Conservation (phyloP, 2,888 invertebrate genomes). For the Eupithecia centaureata region DNA sequence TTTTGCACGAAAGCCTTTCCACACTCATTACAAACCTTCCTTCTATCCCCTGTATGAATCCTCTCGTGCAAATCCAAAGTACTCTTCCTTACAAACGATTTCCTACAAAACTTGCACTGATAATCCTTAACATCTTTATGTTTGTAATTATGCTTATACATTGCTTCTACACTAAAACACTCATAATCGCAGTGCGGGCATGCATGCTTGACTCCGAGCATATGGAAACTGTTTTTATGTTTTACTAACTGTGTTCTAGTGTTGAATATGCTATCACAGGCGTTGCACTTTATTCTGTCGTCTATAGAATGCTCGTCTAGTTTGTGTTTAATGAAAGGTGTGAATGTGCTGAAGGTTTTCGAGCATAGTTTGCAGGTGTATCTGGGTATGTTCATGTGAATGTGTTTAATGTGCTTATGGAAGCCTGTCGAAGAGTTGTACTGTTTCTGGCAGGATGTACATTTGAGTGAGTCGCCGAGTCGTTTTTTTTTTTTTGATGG, state of each 20-base stretch:
- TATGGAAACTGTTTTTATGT: conserved; percentile 30
- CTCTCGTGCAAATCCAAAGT: conserved; percentile 66
- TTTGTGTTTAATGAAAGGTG: conserved; percentile 30
- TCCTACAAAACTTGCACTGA: conserved; percentile 73
- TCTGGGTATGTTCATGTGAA: conserved; percentile 8
- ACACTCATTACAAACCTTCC: conserved; percentile 68
- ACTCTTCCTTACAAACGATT: conserved; percentile 69
- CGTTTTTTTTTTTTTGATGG: conserved; percentile 12
- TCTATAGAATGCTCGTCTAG: conserved; percentile 48
- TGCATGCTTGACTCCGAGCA: conserved; percentile 37
- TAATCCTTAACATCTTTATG: conserved; percentile 72
- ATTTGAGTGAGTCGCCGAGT: background rate
- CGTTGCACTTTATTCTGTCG: conserved; percentile 45
- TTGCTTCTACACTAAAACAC: conserved; percentile 18
- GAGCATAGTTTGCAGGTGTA: conserved; percentile 11
- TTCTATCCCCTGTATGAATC: conserved; percentile 72
- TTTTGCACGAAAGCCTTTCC: conserved; percentile 77
- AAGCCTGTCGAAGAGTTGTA: conserved; percentile 13
- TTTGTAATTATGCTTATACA: conserved; percentile 41
- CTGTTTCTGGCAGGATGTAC: conserved; percentile 10
- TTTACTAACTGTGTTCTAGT: conserved; percentile 12
- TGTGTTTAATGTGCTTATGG: conserved; percentile 9
- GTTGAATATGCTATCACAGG: conserved; percentile 41
- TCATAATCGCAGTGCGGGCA: conserved; percentile 30
- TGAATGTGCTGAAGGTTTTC: background rate